These are phyloP conservation scores for Hapalemur alaotrensis DNA, from an alignment of 2,797 vertebrate species.

Conservation along the genomic window DNA sequence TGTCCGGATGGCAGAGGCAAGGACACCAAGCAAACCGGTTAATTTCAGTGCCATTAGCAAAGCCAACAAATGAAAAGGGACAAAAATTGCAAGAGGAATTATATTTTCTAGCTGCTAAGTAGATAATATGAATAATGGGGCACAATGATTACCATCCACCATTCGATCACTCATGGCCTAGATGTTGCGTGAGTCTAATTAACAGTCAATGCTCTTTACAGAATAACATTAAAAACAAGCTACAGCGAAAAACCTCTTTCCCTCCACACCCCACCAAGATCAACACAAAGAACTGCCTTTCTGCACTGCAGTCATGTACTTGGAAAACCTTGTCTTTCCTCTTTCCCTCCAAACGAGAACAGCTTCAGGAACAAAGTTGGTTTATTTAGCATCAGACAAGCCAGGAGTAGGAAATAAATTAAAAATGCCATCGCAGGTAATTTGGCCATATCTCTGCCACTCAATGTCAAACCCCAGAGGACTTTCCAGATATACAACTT, in stretches of 20 bases:
- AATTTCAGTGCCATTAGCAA: conserved; percentile 40
- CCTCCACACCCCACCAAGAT: not conserved
- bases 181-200: conserved; percentile 20
- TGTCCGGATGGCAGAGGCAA: not conserved
- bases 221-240: not conserved
- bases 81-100: conserved; percentile 44
- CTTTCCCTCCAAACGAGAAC: not conserved
- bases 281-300: not conserved
- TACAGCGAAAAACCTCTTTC: not conserved
- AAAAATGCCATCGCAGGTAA: conserved; percentile 26
- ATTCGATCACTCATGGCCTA: conserved; percentile 27
- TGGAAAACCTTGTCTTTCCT: not conserved
- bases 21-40: not conserved
- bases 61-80: not conserved
- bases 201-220: not conserved
- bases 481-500: not conserved
- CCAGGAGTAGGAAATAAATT: not conserved
- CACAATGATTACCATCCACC: conserved; percentile 40
- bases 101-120: conserved; percentile 55
- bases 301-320: not conserved
- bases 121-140: conserved; percentile 71
- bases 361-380: not conserved
- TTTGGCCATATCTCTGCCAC: conserved; percentile 22
- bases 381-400: not conserved
- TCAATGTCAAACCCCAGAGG: conserved; percentile 40